A percentile compares a stretch with the other conserved stretches of the same genome.
Conservation (phyloP, 2,888 invertebrate species). For the Suillia variegata region DNA sequence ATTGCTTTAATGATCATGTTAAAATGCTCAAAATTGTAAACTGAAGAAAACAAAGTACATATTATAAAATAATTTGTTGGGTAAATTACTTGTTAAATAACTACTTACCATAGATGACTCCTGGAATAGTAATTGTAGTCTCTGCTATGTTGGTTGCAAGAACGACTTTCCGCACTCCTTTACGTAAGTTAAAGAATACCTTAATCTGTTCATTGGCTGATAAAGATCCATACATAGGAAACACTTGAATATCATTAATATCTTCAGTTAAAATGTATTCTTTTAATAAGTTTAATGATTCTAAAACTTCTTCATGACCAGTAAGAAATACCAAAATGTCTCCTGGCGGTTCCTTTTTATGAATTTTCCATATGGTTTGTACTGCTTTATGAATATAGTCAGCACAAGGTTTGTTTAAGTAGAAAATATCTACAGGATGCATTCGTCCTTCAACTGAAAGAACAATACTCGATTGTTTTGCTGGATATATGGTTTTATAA, state of each 20-base stretch:
- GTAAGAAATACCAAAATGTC: constrained; percentile 93
- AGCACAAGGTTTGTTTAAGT: constrained; percentile 81
- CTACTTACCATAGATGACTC: constrained; percentile 84
- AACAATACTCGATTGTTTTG: constrained; percentile 75
- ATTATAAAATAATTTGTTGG: not conserved
- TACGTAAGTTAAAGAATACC: constrained; percentile 77
- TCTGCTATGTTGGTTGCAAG: constrained; percentile 97
- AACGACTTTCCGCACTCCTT: constrained; percentile 83
- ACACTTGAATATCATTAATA: constrained; percentile 66
- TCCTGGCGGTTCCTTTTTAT: constrained; percentile 78
- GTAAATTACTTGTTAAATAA: too few species aligned
- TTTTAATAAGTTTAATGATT: constrained; percentile 71
- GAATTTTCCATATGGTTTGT: constrained; percentile 88
- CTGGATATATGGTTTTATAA: constrained; percentile 35
- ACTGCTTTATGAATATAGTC: constrained; percentile 88
- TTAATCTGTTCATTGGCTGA: constrained; percentile 79
- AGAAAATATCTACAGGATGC: constrained; percentile 86
- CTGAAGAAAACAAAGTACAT: too few species aligned
- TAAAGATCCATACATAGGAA: constrained; percentile 93
- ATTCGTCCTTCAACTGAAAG: constrained; percentile 88
- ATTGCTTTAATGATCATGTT: too few species aligned
- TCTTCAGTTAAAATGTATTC: constrained; percentile 64
- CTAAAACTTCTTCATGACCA: constrained; percentile 91
- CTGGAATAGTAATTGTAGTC: constrained; percentile 93
- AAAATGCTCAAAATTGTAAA: too few species aligned